phyloP scores from a whole-genome alignment of 1,140 invertebrate genomes.

The Nephotettix cincticeps region DNA sequence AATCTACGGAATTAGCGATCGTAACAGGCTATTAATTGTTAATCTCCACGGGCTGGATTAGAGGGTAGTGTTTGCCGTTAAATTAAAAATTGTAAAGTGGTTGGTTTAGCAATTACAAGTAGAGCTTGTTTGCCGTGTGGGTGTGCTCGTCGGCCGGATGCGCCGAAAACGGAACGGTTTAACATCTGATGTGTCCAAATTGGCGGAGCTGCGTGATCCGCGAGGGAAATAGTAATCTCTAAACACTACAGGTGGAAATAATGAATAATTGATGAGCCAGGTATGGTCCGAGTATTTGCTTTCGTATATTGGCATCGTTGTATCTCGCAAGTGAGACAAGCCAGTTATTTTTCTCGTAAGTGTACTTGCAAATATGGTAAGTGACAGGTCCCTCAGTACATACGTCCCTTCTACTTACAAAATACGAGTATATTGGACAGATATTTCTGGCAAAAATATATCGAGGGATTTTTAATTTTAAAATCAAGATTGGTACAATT shows the following conservation, averaged over 20 bases:
- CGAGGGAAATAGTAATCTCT: neutral
- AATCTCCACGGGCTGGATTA: slow-evolving; percentile 13
- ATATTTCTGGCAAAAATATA: no score
- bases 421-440: no score
- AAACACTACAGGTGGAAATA: neutral
- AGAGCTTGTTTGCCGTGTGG: neutral
- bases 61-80: slow-evolving; percentile 11
- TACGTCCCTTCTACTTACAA: no score
- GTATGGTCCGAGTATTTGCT: neutral
- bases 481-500: no score
- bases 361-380: no score
- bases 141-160: neutral
- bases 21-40: slow-evolving; percentile 21
- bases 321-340: no score
- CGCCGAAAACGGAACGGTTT: neutral
- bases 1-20: slow-evolving; percentile 17
- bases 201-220: no score
- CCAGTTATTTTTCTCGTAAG: no score
- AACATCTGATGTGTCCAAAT: neutral
- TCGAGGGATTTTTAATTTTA: no score
- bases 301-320: neutral
- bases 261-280: neutral
- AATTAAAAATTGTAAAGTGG: slow-evolving; percentile 22
- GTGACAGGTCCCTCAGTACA: no score
- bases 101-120: slow-evolving; percentile 16